A percentile compares a stretch with the other conserved stretches of the same genome.
phyloP scores from a whole-genome alignment of 2,888 invertebrate species.

The Lithophane ornitopus region DNA sequence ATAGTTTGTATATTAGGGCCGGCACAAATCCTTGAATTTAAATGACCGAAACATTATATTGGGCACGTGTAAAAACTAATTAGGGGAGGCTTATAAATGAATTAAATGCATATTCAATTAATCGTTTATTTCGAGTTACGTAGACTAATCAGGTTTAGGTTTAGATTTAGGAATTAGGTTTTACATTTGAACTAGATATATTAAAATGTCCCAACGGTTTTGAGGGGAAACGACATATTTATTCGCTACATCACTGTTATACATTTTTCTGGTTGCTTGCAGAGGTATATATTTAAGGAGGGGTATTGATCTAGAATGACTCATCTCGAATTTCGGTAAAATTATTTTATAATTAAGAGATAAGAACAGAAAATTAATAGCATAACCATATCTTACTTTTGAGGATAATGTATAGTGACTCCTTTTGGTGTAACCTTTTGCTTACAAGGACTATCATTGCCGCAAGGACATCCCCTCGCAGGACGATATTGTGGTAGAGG shows the following conservation, averaged over 20 bases:
- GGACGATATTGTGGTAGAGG: conserved; percentile 77
- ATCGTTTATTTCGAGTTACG: no score
- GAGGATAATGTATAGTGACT: conserved; percentile 85
- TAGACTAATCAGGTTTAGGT: no score
- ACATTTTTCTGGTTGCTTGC: no score
- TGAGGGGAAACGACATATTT: no score
- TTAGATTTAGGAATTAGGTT: conserved; percentile 1
- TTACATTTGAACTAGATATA: conserved; percentile 1
- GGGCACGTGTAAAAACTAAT: conserved; percentile 35
- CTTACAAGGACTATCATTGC: conserved; percentile 80
- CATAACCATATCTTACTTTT: conserved; percentile 77
- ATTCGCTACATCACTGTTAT: not conserved
- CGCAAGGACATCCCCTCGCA: conserved; percentile 81
- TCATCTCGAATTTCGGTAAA: not conserved
- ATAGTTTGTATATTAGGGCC: not conserved
- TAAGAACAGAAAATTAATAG: not conserved
- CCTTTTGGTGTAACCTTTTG: conserved; percentile 83
- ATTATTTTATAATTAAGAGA: not conserved
- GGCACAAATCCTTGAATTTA: conserved; percentile 12
- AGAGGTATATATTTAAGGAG: not conserved
- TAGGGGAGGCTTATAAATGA: not conserved
- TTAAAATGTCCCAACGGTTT: not conserved
- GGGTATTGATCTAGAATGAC: not conserved
- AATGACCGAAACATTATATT: conserved; percentile 17
- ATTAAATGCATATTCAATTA: no score